Percentiles rank a stretch among this genome's conserved stretches.
These are phyloP conservation scores for Tachina lurida DNA, from an alignment of 2,888 invertebrate species.

Conservation along the genomic window DNA sequence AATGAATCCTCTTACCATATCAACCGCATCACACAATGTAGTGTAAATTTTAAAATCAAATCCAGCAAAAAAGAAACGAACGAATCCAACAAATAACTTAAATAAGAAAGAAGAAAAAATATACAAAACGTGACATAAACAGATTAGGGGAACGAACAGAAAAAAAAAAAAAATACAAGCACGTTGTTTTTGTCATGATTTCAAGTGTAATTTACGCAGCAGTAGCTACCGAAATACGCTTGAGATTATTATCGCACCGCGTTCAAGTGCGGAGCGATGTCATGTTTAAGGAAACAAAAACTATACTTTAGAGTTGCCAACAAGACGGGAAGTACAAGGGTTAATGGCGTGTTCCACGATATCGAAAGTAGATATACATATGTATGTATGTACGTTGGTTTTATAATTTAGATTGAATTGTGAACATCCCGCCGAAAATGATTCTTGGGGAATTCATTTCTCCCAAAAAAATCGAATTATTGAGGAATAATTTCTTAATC, in stretches of 20 bases:
- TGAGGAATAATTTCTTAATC: too few relatives aligned
- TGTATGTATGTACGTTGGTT: too few relatives aligned
- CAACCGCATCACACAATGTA: conserved; percentile 46
- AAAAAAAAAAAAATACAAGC: conserved; percentile 52
- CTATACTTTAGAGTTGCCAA: conserved; percentile 55
- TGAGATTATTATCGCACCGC: conserved; percentile 80
- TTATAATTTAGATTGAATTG: too few relatives aligned
- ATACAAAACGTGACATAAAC: conserved; percentile 74
- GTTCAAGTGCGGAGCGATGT: conserved; percentile 70
- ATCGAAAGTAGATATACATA: too few relatives aligned
- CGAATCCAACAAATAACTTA: conserved; percentile 38
- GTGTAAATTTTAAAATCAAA: conserved; percentile 55
- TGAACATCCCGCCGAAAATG: too few relatives aligned
- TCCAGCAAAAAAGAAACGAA: conserved; percentile 41
- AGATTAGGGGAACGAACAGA: conserved; percentile 71
- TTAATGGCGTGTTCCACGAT: too few relatives aligned
- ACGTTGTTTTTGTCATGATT: conserved; percentile 72
- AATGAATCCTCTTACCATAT: conserved; percentile 51
- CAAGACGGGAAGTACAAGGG: neutral
- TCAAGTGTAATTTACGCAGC: conserved; percentile 82
- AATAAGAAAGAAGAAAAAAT: conserved; percentile 57
- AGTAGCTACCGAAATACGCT: conserved; percentile 83
- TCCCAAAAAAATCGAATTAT: too few relatives aligned
- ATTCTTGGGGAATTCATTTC: too few relatives aligned
- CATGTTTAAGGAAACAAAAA: conserved; percentile 47